phyloP scores from a whole-genome alignment of 2,113 vertebrate species.

The Perca fluviatilis region DNA sequence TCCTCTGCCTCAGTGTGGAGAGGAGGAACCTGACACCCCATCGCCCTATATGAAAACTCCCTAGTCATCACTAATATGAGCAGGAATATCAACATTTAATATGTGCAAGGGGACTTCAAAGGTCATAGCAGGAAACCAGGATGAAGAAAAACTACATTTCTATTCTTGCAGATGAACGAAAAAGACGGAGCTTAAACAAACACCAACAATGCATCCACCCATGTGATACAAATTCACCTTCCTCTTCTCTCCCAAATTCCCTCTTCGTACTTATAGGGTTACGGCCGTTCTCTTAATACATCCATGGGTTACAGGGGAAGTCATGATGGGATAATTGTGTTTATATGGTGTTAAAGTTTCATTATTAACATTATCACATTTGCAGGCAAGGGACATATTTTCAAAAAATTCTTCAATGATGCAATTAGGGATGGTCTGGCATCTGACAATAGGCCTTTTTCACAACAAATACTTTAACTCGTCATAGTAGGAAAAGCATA shows the following conservation, averaged over 20 bases:
- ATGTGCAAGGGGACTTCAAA: constrained; percentile 71
- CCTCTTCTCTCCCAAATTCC: background rate
- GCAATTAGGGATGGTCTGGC: background rate
- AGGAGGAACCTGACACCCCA: constrained; percentile 60
- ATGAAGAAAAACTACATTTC: constrained; percentile 11
- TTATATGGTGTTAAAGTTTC: background rate
- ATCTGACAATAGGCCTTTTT: background rate
- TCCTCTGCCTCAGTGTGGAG: constrained; percentile 67
- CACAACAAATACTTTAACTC: background rate
- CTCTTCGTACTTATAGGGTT: background rate
- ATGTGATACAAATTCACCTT: background rate
- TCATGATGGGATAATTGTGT: background rate
- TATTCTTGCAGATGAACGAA: constrained; percentile 15
- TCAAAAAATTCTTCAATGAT: background rate
- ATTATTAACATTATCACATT: background rate
- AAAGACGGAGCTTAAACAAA: constrained; percentile 1
- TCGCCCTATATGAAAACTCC: constrained; percentile 65
- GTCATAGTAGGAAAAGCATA: background rate
- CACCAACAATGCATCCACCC: background rate
- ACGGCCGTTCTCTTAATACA: background rate
- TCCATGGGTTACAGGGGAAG: background rate
- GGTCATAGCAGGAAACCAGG: constrained; percentile 49
- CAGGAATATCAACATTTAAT: constrained; percentile 75
- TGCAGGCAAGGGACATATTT: background rate
- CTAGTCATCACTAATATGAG: constrained; percentile 74